Conservation (phyloP, 2,113 vertebrate genomes). For the Calcarius ornatus region DNA sequence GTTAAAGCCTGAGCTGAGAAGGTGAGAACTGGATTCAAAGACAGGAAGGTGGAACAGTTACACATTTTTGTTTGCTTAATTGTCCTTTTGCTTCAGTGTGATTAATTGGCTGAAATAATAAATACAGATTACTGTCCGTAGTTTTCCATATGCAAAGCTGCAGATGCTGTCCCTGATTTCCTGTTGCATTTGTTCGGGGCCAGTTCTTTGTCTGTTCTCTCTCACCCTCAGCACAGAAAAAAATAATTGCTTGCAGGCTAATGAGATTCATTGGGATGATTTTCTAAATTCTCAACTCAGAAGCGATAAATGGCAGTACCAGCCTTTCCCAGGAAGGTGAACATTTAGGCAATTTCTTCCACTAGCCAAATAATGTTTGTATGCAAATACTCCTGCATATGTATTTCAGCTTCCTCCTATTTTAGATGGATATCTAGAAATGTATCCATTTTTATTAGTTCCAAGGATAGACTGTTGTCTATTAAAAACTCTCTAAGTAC, state of each 20-base stretch:
- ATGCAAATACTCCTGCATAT: conserved; percentile 18
- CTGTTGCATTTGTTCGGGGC: neutral
- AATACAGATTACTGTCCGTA: neutral
- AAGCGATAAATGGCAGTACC: neutral
- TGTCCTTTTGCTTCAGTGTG: neutral
- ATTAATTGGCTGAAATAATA: neutral
- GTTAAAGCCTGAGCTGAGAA: neutral
- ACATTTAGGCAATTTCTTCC: neutral
- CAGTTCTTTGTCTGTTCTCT: neutral
- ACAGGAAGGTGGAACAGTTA: neutral
- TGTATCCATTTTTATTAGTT: neutral
- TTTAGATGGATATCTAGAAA: conserved; percentile 35
- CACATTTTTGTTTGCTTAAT: neutral
- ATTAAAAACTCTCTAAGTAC: neutral
- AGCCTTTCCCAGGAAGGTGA: conserved; percentile 1
- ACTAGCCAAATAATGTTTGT: neutral
- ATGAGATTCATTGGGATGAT: conserved; percentile 9
- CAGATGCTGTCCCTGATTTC: neutral
- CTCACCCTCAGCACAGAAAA: neutral
- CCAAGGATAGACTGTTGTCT: neutral
- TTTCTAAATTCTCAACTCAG: conserved; percentile 2
- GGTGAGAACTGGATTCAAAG: neutral
- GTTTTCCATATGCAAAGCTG: neutral
- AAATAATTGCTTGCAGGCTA: conserved; percentile 20
- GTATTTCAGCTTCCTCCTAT: neutral